Evolutionary conservation across 35 echinoderm and acorn worm species (phyloP).

Genomic region (Hemicentrotus pulcherrimus): DNA sequence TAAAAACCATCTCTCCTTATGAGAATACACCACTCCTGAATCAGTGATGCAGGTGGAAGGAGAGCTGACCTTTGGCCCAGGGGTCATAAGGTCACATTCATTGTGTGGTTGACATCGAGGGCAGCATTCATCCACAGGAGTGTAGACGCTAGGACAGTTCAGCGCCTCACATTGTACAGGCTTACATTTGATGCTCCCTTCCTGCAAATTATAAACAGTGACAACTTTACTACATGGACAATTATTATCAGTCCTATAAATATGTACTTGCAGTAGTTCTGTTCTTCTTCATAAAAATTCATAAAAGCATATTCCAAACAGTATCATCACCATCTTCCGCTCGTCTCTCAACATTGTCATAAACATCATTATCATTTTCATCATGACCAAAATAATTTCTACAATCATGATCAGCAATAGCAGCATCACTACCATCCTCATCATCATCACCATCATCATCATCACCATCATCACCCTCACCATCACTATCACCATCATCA

Average conservation of each 20-base stretch:
- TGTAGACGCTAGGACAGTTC: slow-evolving; percentile 78
- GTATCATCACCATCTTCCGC: neutral
- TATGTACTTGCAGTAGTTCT: too few relatives aligned
- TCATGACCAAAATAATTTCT: neutral
- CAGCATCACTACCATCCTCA: neutral
- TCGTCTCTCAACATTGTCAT: neutral
- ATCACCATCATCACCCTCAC: neutral
- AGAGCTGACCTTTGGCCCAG: neutral
- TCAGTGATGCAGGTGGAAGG: slow-evolving; percentile 21
- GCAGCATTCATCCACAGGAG: slow-evolving; percentile 86
- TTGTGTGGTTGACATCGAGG: slow-evolving; percentile 78
- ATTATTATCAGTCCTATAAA: too few relatives aligned
- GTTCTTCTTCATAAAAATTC: too few relatives aligned
- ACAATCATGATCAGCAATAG: neutral
- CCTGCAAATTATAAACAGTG: slow-evolving; percentile 14
- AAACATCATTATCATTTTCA: neutral
- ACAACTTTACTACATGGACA: too few relatives aligned
- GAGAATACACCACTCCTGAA: slow-evolving; percentile 42
- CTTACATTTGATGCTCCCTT: slow-evolving; percentile 68
- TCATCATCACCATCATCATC: neutral
- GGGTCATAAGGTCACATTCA: slow-evolving; percentile 47
- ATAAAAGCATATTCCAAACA: too few relatives aligned
- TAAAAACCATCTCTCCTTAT: slow-evolving; percentile 84
- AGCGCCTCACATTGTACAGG: slow-evolving; percentile 55
- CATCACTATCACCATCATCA: neutral